Base-by-base conservation (phyloP, 1,140 invertebrate genomes). In the Macrotrachela quadricornifera region DNA sequence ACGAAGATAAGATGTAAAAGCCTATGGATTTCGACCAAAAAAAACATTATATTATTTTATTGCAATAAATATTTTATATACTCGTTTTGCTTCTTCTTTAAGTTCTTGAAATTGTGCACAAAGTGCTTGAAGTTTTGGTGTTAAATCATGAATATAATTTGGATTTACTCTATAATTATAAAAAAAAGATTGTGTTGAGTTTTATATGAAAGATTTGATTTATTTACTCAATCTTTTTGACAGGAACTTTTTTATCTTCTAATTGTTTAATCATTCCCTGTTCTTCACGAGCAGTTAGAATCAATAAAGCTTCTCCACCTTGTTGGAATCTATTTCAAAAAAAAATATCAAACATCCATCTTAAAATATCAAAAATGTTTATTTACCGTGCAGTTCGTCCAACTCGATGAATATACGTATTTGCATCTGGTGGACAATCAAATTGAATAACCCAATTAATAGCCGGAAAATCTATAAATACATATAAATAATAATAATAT, bases 361-460 rank as follows among this genome's bases (percentile, higher is more conserved):
- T n/a, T n/a, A n/a, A 8, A 30, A 30, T 30, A 30, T 30, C 2
- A 30, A 30, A 30, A 30, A 30, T 30, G 3, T n/a, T 30, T 30
- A 30, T 48, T 15, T 55, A 70, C 57, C 87, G 71, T 0, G 91
- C 92, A 12, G 90, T 96, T 56, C 92, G 73, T 17, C 92, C 92
- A n/a, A 80, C 90, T 61, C 92, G 74, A 67, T 99, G 94, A 60
- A 99, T 91, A 60, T 99, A 99, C 2, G 87, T 85, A 54, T 83
- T 83, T 3, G 80, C 79, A 75, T 91, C 82, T 73, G 94, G 86
- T 6, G 92, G 91, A 72, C 90, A 96, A 68, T 99, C 92, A 63
- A 87, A 74, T 67, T 99, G 92, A 43, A 97, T 73, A 11, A 99
- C 91, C 91, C 92, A 99, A 72, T 96, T 80, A 0, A 99, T 83